These are phyloP conservation scores for Sylvia atricapilla DNA, from an alignment of 2,113 vertebrate species.

Conservation along the genomic window DNA sequence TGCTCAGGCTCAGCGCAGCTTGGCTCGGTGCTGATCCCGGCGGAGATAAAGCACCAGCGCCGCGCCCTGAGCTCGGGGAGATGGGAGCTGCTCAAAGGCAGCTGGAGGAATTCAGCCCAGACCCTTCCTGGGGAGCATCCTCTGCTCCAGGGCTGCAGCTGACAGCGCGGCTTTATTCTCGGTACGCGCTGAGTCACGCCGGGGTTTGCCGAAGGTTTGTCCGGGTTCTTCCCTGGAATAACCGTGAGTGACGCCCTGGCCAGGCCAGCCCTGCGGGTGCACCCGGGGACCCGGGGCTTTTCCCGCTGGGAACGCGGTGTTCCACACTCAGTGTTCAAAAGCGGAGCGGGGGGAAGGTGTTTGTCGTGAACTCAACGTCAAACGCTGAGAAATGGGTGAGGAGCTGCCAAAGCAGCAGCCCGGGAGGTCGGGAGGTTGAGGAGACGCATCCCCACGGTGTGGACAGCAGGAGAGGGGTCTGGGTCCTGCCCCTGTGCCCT, in stretches of 20 bases:
- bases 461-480: not conserved
- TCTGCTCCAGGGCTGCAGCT: not conserved
- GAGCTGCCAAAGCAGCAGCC: not conserved
- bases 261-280: not conserved
- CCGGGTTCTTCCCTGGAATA: not conserved
- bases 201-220: not conserved
- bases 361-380: not conserved
- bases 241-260: not conserved
- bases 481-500: not conserved
- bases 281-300: not conserved
- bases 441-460: not conserved
- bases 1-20: not conserved
- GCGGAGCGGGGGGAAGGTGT: too few relatives aligned
- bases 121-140: not conserved
- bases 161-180: not conserved
- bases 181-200: not conserved
- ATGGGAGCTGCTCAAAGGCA: accelerated
- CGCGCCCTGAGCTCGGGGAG: not conserved
- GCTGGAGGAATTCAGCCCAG: not conserved
- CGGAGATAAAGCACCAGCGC: not conserved
- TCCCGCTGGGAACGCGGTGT: not conserved
- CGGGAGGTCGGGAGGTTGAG: not conserved
- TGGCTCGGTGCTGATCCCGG: not conserved
- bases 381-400: not conserved
- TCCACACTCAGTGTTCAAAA: not conserved